Evolutionary conservation across 2,888 invertebrate genomes (phyloP), one percentile per base, ranked within the genome.

Genomic region (Sipha maydis): DNA sequence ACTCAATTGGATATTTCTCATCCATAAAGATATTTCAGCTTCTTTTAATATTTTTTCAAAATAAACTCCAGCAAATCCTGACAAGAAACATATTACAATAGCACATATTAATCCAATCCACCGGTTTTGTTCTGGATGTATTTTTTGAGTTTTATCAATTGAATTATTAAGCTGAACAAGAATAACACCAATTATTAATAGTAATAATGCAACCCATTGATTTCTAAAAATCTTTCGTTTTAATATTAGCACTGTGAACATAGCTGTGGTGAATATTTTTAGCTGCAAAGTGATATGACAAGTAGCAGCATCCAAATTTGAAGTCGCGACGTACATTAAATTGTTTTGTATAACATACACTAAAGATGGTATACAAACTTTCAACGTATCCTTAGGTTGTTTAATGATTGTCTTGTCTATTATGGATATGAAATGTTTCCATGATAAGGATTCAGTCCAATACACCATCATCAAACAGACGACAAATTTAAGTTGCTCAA

Each of bases 221-320:
- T 95, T 95, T 85, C 93, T 93, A 41, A 95, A 93, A 14, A 99
- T 92, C 90, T 94, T 94, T 90, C 95, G 95, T 89, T 96, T 94
- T 86, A 99, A 93, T 91, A 99, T 97, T 9, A 96, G 92, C 0
- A 99, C 97, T 41, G 98, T 97, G 92, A 99, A 98, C 92, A 99
- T 94, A 34, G 99, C 99, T 19, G 99, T 99, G 25, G 99, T 99
- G 28, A 99, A 93, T 90, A 99, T 96, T 93, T 99, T 99, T 90
- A 99, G 92, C 92, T 99, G 99, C 93, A 99, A 99, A 89, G 99
- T 98, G 19, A 99, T 97, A 95, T 99, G 99, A 93, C 98, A 98
- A 69, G 99, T 99, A 31, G 99, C 99, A 83, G 99, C 99, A 93
- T 99, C 99, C 91, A 99, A 94, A 93, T 99, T 98, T 7, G 98